Evolutionary conservation across 2,888 invertebrate genomes (phyloP).

Genomic region (Clistopyga incitator): DNA sequence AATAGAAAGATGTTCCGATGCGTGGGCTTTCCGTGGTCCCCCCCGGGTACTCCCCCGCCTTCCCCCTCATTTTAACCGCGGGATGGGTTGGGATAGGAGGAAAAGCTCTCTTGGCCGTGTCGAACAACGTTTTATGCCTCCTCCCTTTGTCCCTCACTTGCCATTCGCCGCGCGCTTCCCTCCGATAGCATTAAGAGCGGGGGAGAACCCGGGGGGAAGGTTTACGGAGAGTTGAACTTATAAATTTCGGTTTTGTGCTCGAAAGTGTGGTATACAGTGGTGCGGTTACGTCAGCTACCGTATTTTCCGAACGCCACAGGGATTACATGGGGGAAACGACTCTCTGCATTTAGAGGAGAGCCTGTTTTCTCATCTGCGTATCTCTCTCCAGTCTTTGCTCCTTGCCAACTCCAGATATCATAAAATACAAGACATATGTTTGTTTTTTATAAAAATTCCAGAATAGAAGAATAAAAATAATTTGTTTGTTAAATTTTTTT

Average conservation of each 20-base stretch:
- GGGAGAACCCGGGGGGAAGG: background rate
- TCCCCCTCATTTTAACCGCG: slow-evolving; percentile 3
- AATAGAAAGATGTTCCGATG: slow-evolving; percentile 76
- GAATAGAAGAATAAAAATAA: too few species aligned
- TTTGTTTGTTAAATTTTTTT: too few species aligned
- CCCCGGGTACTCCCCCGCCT: slow-evolving; percentile 6
- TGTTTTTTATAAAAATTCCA: too few species aligned
- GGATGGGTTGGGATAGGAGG: slow-evolving; percentile 33
- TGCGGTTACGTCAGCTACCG: slow-evolving; percentile 26
- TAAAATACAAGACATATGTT: background rate
- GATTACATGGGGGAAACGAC: slow-evolving; percentile 64
- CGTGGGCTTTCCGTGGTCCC: slow-evolving; percentile 42
- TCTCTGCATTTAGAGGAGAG: slow-evolving; percentile 26
- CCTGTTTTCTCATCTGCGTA: background rate
- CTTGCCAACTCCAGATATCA: background rate
- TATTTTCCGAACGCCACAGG: slow-evolving; percentile 65
- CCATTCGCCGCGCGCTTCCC: background rate
- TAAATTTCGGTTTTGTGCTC: slow-evolving; percentile 66
- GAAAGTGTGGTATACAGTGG: slow-evolving; percentile 38
- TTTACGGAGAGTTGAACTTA: slow-evolving; percentile 67
- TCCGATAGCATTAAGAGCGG: too few species aligned
- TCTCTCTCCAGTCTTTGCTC: background rate
- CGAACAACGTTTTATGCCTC: slow-evolving; percentile 63
- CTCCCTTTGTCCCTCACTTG: slow-evolving; percentile 55
- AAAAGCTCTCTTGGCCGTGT: slow-evolving; percentile 59